Conservation (phyloP, 2,113 vertebrate genomes). For the Hippotragus niger region DNA sequence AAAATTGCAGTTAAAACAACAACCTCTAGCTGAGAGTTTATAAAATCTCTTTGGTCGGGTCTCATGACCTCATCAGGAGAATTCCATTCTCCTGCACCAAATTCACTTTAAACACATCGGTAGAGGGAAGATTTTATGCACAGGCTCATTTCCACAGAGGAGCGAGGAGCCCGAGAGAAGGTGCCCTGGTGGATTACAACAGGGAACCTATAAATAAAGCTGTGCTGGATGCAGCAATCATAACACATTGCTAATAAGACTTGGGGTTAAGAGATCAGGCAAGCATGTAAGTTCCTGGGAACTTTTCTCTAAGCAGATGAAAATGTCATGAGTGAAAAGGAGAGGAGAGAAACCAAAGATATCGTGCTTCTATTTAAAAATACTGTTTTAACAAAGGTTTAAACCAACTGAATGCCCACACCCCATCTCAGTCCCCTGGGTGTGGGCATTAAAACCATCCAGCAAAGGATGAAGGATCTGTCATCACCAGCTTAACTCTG, state of each 20-base stretch:
- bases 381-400: constrained; percentile 46
- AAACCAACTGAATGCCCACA: background rate
- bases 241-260: constrained; percentile 43
- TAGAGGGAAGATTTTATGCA: background rate
- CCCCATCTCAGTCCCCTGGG: background rate
- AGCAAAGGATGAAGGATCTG: constrained; percentile 75
- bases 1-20: background rate
- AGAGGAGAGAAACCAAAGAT: background rate
- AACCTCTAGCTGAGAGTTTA: background rate
- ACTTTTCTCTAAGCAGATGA: constrained; percentile 38
- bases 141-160: constrained; percentile 63
- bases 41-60: background rate
- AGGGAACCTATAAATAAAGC: constrained; percentile 36
- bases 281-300: constrained; percentile 9
- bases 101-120: background rate
- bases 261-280: constrained; percentile 26
- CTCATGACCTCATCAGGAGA: background rate
- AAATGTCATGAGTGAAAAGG: background rate
- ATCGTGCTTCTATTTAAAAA: constrained; percentile 57
- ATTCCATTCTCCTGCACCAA: background rate
- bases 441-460: constrained; percentile 78
- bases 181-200: constrained; percentile 42
- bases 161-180: constrained; percentile 27
- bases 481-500: constrained; percentile 85
- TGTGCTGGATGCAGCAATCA: background rate